Evolutionary conservation across 2,797 vertebrate species (phyloP).

Genomic region (Telmatherina bonti): DNA sequence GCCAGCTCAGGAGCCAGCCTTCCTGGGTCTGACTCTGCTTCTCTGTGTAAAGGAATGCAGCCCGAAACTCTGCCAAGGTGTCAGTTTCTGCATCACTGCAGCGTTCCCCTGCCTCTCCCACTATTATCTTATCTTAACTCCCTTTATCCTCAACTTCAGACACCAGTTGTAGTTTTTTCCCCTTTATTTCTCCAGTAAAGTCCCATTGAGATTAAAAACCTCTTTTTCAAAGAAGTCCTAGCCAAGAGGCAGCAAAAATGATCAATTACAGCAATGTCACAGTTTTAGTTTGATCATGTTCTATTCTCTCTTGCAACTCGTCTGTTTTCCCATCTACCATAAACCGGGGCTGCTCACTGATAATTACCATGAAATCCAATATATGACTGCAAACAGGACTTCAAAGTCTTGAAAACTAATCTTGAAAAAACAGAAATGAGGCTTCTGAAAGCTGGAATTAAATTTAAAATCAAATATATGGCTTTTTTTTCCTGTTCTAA

Average conservation of each 20-base stretch:
- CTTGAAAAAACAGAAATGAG: not conserved
- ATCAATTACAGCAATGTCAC: no score
- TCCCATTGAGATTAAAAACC: no score
- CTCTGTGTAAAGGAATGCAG: conserved; percentile 65
- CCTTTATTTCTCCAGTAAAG: no score
- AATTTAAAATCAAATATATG: not conserved
- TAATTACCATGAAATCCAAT: not conserved
- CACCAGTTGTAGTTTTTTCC: conserved; percentile 12
- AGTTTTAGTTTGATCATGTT: no score
- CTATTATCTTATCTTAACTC: conserved; percentile 25
- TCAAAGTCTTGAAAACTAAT: not conserved
- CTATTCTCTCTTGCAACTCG: not conserved
- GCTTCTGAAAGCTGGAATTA: not conserved
- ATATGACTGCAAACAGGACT: not conserved
- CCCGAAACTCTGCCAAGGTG: conserved; percentile 63
- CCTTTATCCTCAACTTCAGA: conserved; percentile 19
- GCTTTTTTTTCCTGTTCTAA: not conserved
- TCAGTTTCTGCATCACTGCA: conserved; percentile 40
- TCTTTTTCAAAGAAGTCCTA: no score
- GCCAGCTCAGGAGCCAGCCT: conserved; percentile 45
- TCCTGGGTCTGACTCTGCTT: conserved; percentile 57
- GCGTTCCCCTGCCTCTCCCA: conserved; percentile 35
- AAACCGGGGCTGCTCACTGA: not conserved
- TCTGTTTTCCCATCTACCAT: not conserved
- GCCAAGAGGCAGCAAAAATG: no score